Percentiles rank a stretch among this genome's conserved stretches.
Evolutionary conservation across 2,797 vertebrate species (phyloP).

Genomic region (Thripadectes ignobilis): DNA sequence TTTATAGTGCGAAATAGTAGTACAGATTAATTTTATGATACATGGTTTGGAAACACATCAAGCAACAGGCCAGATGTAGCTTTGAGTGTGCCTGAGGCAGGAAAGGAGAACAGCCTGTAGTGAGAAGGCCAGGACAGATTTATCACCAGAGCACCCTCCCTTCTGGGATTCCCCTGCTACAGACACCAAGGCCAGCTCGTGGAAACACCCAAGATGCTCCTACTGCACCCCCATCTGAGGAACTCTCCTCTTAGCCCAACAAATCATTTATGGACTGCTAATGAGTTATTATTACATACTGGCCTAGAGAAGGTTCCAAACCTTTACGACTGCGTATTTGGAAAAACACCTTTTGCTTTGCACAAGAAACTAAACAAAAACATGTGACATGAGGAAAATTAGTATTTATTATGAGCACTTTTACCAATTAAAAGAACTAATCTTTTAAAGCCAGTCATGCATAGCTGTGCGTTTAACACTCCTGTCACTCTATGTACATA

Average conservation of each 20-base stretch:
- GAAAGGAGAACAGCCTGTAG: background rate
- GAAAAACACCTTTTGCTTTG: background rate
- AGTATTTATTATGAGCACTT: background rate
- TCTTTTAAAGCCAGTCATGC: background rate
- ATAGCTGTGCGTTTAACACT: background rate
- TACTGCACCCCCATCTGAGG: background rate
- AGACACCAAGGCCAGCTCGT: background rate
- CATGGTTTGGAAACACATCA: background rate
- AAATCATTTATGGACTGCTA: background rate
- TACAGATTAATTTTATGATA: background rate
- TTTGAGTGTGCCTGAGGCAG: background rate
- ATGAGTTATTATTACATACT: background rate
- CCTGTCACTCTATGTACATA: background rate
- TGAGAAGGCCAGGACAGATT: background rate
- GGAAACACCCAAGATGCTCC: background rate
- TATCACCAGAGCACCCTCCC: background rate
- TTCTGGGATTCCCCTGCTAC: background rate
- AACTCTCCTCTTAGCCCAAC: background rate
- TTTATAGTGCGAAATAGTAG: background rate
- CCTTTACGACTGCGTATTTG: rapidly evolving
- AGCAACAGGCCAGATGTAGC: background rate
- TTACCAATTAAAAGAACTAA: background rate
- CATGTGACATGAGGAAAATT: background rate
- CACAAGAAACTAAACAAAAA: background rate
- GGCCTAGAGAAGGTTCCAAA: background rate